phyloP scores from a whole-genome alignment of 2,797 vertebrate species.

The Threskiornis aethiopicus region DNA sequence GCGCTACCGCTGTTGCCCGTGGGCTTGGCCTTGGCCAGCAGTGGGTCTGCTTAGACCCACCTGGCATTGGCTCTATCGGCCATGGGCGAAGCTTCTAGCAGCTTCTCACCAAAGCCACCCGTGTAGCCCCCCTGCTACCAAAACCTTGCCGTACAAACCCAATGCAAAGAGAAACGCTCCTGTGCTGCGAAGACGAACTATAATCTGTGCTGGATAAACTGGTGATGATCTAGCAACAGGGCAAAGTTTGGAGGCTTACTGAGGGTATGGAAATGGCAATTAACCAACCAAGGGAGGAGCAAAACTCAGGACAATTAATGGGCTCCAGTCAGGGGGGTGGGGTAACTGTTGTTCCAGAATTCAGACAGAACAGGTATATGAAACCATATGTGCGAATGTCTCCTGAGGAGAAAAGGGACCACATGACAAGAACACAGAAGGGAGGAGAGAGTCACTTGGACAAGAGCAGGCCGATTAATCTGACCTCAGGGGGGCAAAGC shows the following conservation, averaged over 20 bases:
- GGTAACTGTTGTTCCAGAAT: not conserved
- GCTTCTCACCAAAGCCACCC: no score
- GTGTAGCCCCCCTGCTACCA: no score
- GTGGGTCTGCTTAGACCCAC: no score
- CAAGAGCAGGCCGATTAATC: not conserved
- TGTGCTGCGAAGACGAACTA: not conserved
- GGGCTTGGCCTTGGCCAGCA: no score
- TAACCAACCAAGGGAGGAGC: not conserved
- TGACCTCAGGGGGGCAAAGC: not conserved
- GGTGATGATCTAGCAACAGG: not conserved
- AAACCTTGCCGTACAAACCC: no score
- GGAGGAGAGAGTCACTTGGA: fast-evolving
- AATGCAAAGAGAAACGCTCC: not conserved
- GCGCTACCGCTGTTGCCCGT: no score
- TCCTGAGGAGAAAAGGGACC: not conserved
- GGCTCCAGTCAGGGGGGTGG: not conserved
- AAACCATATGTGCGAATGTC: not conserved
- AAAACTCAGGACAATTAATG: not conserved
- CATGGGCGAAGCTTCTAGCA: no score
- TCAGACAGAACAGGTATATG: not conserved
- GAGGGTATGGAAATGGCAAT: not conserved
- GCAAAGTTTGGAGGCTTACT: not conserved
- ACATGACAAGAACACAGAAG: not conserved
- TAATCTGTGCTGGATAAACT: not conserved
- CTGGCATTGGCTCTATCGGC: no score